Percentiles rank a stretch among this genome's conserved stretches.
Conservation (phyloP, 2,888 invertebrate species). For the Drosophila cracens region DNA sequence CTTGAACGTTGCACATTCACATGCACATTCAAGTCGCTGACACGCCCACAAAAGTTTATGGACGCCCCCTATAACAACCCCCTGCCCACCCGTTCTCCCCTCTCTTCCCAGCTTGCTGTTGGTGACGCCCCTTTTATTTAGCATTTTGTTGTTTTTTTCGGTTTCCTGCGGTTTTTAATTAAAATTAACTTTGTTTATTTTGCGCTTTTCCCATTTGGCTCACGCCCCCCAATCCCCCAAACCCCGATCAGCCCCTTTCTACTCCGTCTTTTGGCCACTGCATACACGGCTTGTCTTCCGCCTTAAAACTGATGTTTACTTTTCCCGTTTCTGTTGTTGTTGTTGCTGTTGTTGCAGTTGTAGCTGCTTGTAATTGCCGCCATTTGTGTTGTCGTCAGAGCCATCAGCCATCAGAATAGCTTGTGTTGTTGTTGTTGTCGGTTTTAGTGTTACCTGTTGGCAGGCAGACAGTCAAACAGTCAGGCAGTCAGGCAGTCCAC, state of each 20-base stretch:
- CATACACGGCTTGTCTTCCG: constrained; percentile 32
- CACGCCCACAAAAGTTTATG: constrained; percentile 48
- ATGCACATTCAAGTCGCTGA: constrained; percentile 68
- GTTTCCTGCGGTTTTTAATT: constrained; percentile 79
- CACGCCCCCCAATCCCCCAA: not conserved
- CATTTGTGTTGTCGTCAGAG: constrained; percentile 72
- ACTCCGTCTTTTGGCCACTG: not conserved
- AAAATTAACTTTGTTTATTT: constrained; percentile 81
- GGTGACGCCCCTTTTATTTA: constrained; percentile 68
- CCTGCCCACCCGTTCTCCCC: not conserved
- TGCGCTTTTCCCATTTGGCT: constrained; percentile 70
- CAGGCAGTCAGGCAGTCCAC: constrained; percentile 3
- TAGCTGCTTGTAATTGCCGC: constrained; percentile 74
- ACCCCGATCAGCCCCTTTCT: not conserved
- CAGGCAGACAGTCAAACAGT: constrained; percentile 23
- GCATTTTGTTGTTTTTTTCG: constrained; percentile 71
- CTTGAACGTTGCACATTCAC: constrained; percentile 50
- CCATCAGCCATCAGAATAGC: constrained; percentile 18
- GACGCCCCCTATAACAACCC: not conserved
- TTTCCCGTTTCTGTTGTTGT: constrained; percentile 26
- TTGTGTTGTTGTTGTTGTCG: constrained; percentile 26
- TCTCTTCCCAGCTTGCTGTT: not conserved
- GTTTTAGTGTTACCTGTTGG: constrained; percentile 59
- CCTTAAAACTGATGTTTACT: constrained; percentile 75
- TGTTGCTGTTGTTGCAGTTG: constrained; percentile 38